Base-by-base conservation (phyloP, 2,113 vertebrate species). In the Delphinus delphis region DNA sequence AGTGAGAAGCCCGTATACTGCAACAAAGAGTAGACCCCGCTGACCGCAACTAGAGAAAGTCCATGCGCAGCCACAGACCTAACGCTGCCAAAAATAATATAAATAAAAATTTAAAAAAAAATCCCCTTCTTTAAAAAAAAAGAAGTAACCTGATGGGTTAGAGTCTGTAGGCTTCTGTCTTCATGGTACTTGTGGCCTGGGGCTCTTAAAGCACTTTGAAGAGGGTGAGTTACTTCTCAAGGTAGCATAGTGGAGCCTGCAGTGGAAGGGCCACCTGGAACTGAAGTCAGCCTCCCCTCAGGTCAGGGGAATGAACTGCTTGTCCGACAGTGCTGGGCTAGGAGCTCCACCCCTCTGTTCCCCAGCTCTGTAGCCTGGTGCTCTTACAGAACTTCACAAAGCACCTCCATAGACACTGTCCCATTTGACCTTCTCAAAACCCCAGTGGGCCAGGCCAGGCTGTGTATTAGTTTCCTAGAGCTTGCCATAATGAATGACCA, bases 241-340 rank as follows among this genome's bases (percentile, higher is more conserved):
- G 60, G n/a, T 38, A 55, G 65, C 65, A n/a, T n/a, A 31, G 41
- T 2, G 11, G 25, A 65, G 18, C 36, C n/a, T 74, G 63, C 31
- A 65, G 44, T 55, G 18, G 26, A 58, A 28, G 25, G 41, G 76
- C 17, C 60, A 47, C 41, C n/a, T 4, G 20, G 28, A 18, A 50
- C 14, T 38, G 31, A 84, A 21, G 44, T 44, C 23, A 53, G 15
- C 18, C 28, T 36, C 44, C 8, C 33, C 68, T 53, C 33, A 23
- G 31, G 38, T 8, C 3, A 6, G 0, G 70, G 28, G 13, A 55
- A 65, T 20, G 50, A 68, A 3, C 7, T 0, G 0, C 6, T 18
- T 17, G 44, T 33, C 33, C 33, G 41, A 18, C 28, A 50, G 31
- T 1, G 81, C 65, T 53, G n/a, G 13, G 25, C 31, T 38, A 14